phyloP scores from a whole-genome alignment of 2,888 invertebrate genomes.

The Perithous albicinctus region DNA sequence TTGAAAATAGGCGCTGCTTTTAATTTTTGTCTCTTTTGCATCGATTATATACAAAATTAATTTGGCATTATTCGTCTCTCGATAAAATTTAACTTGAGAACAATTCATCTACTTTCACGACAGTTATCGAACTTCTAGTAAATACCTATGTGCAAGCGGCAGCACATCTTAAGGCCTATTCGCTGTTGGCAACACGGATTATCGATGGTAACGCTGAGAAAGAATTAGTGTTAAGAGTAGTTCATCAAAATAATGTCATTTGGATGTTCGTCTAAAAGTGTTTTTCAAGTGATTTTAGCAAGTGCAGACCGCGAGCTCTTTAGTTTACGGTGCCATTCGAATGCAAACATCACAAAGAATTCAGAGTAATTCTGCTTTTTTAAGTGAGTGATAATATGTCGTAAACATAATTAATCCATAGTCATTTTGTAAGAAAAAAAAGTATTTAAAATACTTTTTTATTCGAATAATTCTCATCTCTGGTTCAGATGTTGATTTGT shows the following conservation, averaged over 20 bases:
- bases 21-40: slow-evolving; percentile 70
- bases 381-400: no score
- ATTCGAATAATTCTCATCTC: no score
- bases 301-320: no score
- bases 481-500: no score
- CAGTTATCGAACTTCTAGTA: slow-evolving; percentile 80
- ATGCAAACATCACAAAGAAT: no score
- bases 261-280: neutral
- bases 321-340: no score
- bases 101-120: slow-evolving; percentile 77
- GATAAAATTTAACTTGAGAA: slow-evolving; percentile 55
- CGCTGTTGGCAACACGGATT: slow-evolving; percentile 51
- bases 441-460: no score
- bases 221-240: no score
- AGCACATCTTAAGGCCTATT: slow-evolving; percentile 74
- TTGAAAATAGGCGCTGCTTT: slow-evolving; percentile 63
- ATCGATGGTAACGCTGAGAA: slow-evolving; percentile 8
- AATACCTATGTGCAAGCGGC: slow-evolving; percentile 71
- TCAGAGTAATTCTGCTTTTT: no score
- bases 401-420: no score
- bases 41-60: slow-evolving; percentile 81
- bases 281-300: neutral
- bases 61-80: slow-evolving; percentile 46
- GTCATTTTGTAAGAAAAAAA: no score
- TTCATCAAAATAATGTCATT: no score